Conservation (phyloP, 2,888 invertebrate genomes). For the Cancer borealis region DNA sequence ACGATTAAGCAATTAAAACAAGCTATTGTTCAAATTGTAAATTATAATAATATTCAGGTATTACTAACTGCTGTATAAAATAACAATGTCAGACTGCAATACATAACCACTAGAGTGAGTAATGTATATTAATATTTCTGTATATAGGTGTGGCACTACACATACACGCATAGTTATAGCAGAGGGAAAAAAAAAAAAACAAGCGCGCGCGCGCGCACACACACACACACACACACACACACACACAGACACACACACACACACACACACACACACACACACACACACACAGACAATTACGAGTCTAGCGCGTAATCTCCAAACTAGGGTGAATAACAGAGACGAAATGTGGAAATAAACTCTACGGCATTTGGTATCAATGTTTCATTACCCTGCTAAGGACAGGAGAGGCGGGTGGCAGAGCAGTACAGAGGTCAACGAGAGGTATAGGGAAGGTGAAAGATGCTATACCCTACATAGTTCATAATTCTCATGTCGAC, state of each 20-base stretch:
- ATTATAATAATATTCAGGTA: conserved; percentile 29
- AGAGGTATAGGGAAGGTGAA: background rate
- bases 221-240: conserved; percentile 23
- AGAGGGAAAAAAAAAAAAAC: background rate
- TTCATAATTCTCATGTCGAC: background rate
- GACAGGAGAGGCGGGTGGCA: background rate
- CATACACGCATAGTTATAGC: background rate
- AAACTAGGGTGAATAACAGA: background rate
- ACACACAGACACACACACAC: conserved; percentile 37
- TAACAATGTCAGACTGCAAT: background rate
- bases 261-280: conserved; percentile 14
- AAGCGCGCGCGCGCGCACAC: background rate
- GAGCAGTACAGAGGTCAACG: background rate
- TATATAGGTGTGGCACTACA: background rate
- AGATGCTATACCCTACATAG: background rate
- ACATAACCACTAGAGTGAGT: background rate
- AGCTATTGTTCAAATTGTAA: background rate
- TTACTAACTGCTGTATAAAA: conserved; percentile 5
- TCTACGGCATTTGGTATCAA: background rate
- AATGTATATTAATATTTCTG: background rate
- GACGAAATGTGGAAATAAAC: background rate
- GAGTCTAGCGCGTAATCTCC: no score
- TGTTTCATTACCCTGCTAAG: background rate
- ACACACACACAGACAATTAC: background rate
- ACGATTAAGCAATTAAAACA: background rate